These are phyloP conservation scores for Myiopsitta monachus DNA, from an alignment of 2,113 vertebrate species.

Conservation along the genomic window DNA sequence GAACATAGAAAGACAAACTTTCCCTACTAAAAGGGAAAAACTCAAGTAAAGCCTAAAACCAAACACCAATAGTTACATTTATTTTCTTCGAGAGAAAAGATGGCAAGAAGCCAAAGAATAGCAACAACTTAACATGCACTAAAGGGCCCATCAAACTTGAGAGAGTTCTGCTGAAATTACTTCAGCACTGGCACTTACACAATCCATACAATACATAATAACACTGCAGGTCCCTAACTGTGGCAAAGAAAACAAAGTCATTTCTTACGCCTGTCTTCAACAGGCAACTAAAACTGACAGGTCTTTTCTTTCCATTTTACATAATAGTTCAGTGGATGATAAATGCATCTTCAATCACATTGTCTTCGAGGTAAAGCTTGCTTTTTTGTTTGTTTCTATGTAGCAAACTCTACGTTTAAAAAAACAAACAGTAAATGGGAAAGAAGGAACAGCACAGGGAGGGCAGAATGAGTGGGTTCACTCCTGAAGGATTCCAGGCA, in stretches of 20 bases:
- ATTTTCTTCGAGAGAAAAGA: not conserved
- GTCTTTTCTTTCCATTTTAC: not conserved
- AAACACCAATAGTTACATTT: not conserved
- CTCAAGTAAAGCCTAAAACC: not conserved
- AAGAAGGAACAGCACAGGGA: not conserved
- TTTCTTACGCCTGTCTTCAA: not conserved
- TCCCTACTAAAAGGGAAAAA: not conserved
- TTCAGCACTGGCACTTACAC: not conserved
- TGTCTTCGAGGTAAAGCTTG: not conserved
- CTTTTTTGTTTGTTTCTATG: not conserved
- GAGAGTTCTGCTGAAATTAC: not conserved
- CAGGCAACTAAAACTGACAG: not conserved
- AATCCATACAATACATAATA: not conserved
- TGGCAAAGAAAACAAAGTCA: not conserved
- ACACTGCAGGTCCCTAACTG: not conserved
- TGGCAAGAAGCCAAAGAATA: not conserved
- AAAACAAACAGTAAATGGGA: not conserved
- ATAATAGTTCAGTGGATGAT: not conserved
- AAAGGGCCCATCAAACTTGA: not conserved
- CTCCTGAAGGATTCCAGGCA: not conserved
- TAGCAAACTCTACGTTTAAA: not conserved
- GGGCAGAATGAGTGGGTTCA: not conserved
- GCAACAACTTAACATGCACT: not conserved
- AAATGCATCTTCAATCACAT: not conserved
- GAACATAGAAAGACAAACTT: rapidly evolving